A percentile compares a stretch with the other conserved stretches of the same genome.
These are phyloP conservation scores for Petrocephalus microphthalmus DNA, from an alignment of 2,113 vertebrate genomes.

Conservation along the genomic window DNA sequence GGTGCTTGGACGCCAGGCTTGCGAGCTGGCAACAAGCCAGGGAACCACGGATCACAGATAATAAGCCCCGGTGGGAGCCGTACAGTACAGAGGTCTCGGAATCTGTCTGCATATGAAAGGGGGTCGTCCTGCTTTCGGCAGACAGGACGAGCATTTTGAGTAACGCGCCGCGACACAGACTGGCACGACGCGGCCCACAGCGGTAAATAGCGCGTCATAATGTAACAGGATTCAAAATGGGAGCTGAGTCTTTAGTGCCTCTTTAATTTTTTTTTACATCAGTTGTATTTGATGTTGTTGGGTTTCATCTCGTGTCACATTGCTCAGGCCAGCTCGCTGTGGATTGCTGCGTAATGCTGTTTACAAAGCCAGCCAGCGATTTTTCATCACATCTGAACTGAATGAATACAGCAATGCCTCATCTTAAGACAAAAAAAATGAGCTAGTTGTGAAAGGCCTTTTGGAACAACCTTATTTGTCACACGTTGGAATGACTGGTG, in stretches of 20 bases:
- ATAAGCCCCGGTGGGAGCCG: conserved; percentile 71
- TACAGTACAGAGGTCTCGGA: conserved; percentile 59
- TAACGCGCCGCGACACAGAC: conserved; percentile 34
- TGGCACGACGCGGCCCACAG: background rate
- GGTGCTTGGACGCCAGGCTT: conserved; percentile 31
- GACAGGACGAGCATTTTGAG: conserved; percentile 45
- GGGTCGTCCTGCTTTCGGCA: conserved; percentile 34
- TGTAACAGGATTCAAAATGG: conserved; percentile 8
- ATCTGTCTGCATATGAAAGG: conserved; percentile 57
- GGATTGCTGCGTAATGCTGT: background rate
- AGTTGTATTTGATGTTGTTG: background rate
- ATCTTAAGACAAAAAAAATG: background rate
- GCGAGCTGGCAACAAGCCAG: conserved; percentile 46
- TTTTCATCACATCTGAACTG: background rate
- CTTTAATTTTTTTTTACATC: background rate
- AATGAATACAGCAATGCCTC: background rate
- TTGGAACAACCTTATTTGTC: background rate
- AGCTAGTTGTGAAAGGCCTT: background rate
- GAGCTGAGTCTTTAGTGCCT: background rate
- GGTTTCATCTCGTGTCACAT: background rate
- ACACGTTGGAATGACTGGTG: background rate
- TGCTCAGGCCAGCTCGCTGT: background rate
- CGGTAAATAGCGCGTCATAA: background rate
- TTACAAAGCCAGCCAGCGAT: background rate
- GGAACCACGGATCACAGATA: conserved; percentile 54